These are phyloP conservation scores for Pseudopipra pipra DNA, from an alignment of 2,113 vertebrate genomes.

Conservation along the genomic window DNA sequence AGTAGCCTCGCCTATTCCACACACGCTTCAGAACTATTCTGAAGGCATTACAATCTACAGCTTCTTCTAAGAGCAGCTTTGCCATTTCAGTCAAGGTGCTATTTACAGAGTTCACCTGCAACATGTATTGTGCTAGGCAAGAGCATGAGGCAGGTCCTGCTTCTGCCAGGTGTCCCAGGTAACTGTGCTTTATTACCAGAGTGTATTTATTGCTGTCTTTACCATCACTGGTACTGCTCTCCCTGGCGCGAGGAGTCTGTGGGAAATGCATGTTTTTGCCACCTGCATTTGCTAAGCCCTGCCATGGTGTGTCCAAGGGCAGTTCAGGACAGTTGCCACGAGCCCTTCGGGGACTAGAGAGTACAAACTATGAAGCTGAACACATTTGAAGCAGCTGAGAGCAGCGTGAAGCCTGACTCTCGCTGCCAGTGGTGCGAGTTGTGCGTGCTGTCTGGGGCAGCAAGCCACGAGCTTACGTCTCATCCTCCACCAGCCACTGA, in stretches of 20 bases:
- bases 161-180: conserved; percentile 18
- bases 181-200: conserved; percentile 66
- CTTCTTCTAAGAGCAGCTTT: background rate
- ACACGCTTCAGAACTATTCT: background rate
- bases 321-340: background rate
- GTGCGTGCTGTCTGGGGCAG: background rate
- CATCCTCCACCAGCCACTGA: conserved; percentile 1
- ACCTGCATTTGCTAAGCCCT: background rate
- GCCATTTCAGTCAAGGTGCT: background rate
- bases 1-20: background rate
- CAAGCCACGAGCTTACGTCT: background rate
- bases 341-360: background rate
- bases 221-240: background rate
- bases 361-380: background rate
- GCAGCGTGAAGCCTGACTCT: background rate
- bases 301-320: background rate
- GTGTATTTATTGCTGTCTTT: conserved; percentile 63
- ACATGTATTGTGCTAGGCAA: background rate
- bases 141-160: background rate
- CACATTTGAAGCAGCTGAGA: background rate
- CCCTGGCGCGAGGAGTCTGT: background rate
- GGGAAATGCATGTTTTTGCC: background rate
- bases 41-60: background rate
- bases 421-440: background rate
- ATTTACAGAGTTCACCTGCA: background rate